Base-by-base conservation (phyloP, 2,888 invertebrate genomes). In the Anodontia alba region DNA sequence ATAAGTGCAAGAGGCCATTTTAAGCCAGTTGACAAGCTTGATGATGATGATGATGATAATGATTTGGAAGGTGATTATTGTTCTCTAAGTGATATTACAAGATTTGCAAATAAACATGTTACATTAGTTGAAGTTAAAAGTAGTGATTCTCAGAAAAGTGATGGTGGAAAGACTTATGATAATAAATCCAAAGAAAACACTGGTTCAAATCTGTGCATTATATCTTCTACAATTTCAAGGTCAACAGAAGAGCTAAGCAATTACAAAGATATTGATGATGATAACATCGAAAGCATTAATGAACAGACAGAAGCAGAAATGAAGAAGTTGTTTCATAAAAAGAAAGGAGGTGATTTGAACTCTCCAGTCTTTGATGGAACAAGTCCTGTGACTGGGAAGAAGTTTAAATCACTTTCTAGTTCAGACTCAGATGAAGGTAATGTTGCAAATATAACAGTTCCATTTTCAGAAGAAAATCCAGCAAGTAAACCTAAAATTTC, bases 1-100 rank as follows among this genome's bases (percentile, higher is more conserved):
- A 51, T 73, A 31, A 43, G 29, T 49, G 71, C 29, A 26, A 29
- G 23, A 10, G 29, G 57, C 29, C 51, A 75, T 33, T 73, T 73
- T 66, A 51, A 43, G 66, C 23, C 57, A 29, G 46, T 73, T 68
- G n/a, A n/a, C n/a, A n/a, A n/a, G n/a, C n/a, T n/a, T n/a, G n/a
- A n/a, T n/a, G 49, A 71, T 46, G 23, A 38, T 10, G 42, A 38
- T 17, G 54, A 49, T 10, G 29, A 29, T 36, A 38, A 31, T 17
- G 74, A 80, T 33, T 51, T 62, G 49, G 84, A 79, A 26, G 84
- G 80, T 1, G 84, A 81, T 54, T 84, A 84, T 36, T 81, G 81
- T 67, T 72, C 81, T 62, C 76, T 84, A 1, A 75, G 26, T 33
- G 23, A 51, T 43, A n/a, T 71, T 12, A 72, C 75, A 23, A 54